These are phyloP conservation scores for Drosophila subpulchrella DNA, from an alignment of 1,140 invertebrate genomes.

Conservation along the genomic window DNA sequence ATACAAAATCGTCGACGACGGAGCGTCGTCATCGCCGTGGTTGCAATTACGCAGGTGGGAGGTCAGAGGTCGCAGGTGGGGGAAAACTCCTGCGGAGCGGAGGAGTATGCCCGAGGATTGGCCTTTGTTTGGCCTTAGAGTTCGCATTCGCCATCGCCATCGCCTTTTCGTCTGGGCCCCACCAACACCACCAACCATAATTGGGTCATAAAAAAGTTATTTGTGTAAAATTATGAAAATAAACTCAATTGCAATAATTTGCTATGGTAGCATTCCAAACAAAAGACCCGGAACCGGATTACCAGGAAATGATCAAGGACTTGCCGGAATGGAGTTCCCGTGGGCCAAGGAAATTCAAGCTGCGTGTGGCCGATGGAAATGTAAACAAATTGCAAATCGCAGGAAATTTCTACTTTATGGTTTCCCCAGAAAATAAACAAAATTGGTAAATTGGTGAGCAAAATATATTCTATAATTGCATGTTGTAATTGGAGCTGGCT, in stretches of 20 bases:
- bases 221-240: slow-evolving; percentile 80
- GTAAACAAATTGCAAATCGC: slow-evolving; percentile 16
- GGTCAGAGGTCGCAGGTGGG: slow-evolving; percentile 4
- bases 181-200: slow-evolving; percentile 33
- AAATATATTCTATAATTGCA: neutral
- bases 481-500: neutral
- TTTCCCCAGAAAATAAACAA: slow-evolving; percentile 39
- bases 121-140: slow-evolving; percentile 23
- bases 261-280: slow-evolving; percentile 40
- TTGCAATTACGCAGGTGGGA: slow-evolving; percentile 41
- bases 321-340: neutral
- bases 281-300: slow-evolving; percentile 41
- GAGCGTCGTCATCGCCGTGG: slow-evolving; percentile 15
- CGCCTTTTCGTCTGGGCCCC: neutral
- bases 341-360: neutral
- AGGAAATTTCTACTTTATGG: slow-evolving; percentile 17
- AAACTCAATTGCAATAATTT: slow-evolving; percentile 81
- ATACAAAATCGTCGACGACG: slow-evolving; percentile 27
- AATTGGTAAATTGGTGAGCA: slow-evolving; percentile 4
- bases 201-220: slow-evolving; percentile 81
- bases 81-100: slow-evolving; percentile 6
- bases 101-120: neutral
- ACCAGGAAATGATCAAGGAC: slow-evolving; percentile 60
- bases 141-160: neutral
- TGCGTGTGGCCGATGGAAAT: slow-evolving; percentile 34